Evolutionary conservation across 2,888 invertebrate genomes (phyloP), one percentile per base, ranked within the genome.

Genomic region (Merodon equestris): DNA sequence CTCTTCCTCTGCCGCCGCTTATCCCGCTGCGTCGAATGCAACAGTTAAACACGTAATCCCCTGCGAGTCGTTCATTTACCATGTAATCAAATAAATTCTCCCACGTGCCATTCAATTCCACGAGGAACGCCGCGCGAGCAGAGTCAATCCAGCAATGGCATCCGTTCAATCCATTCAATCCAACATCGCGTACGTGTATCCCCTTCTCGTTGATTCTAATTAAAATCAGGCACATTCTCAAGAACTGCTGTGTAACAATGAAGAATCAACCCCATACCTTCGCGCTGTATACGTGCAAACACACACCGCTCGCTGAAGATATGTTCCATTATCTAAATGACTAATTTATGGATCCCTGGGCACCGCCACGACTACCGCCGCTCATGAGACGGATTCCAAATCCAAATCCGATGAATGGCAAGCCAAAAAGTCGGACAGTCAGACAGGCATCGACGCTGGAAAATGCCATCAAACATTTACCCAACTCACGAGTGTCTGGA

Each of bases 41-140:
- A 71, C 54, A 71, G 42, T 61, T 61, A 58, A 38, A 42, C n/a
- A 1, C 40, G n/a, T 10, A 40, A 36, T 53, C 77, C 72, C 77
- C 14, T 19, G 72, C 57, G 77, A 63, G 19, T 61, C 47, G 15
- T 58, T 48, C 36, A 47, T 63, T 68, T 58, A 50, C 27, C 61
- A 5, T 42, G 51, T 47, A 61, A 57, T 67, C 42, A 34, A 72
- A 72, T 68, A 68, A 77, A 77, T 63, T 77, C 53, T 50, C 73
- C 67, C 77, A 67, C 63, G 72, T 72, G 77, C 56, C 67, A 67
- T 58, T 7, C 61, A 71, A 71, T 71, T 61, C 71, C 71, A 61
- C 48, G 14, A 61, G 56, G 56, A 56, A 42, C 54, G 18, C 40
- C 13, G 27, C 18, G n/a, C 57, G 34, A 36, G 12, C 38, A 58